Evolutionary conservation across 2,797 vertebrate species (phyloP), one percentile per base, ranked within the genome.

Genomic region (Epinephelus malabaricus): DNA sequence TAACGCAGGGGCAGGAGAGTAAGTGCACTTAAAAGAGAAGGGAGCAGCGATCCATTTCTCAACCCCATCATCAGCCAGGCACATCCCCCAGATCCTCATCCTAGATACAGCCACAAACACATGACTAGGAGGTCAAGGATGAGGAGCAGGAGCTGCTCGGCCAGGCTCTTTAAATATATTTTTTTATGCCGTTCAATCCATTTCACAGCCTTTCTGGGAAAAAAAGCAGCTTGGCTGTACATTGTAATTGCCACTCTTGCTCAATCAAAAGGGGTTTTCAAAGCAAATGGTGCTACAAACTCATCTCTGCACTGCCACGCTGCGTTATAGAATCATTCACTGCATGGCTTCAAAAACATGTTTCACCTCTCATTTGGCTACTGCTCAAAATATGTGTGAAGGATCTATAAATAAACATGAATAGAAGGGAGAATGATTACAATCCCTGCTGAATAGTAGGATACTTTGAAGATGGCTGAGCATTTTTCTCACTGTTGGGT

Each of bases 331-430:
- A 83, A 86, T 76, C 86, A 90, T 84, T 92, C 3, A 47, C 66
- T 49, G 70, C 81, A 50, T 46, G 66, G 71, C 84, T 91, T 94
- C 91, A 86, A 88, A 91, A 87, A 82, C 82, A 75, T 73, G 69
- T 66, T 84, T 92, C 94, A 94, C 92, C 92, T 92, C 90, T 92
- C 89, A 91, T 94, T 94, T 92, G 88, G 85, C 84, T 88, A 83
- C 47, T 71, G 80, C 90, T 92, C 86, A 81, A 91, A 94, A 89
- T 86, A 86, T 91, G 90, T 91, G 87, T 78, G 88, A 86, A 87
- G 78, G 82, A 69, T 83, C 86, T 91, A 95, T 94, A 93, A 95
- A 95, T 95, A 95, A 94, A 93, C 88, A 94, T 91, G 88, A 94
- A 85, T 66, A 80, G 73, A 34, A 46, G 5, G 78, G 77, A 77